A percentile compares a stretch with the other conserved stretches of the same genome.
These are phyloP conservation scores for Clistopyga incitator DNA, from an alignment of 2,888 invertebrate genomes.

Conservation along the genomic window DNA sequence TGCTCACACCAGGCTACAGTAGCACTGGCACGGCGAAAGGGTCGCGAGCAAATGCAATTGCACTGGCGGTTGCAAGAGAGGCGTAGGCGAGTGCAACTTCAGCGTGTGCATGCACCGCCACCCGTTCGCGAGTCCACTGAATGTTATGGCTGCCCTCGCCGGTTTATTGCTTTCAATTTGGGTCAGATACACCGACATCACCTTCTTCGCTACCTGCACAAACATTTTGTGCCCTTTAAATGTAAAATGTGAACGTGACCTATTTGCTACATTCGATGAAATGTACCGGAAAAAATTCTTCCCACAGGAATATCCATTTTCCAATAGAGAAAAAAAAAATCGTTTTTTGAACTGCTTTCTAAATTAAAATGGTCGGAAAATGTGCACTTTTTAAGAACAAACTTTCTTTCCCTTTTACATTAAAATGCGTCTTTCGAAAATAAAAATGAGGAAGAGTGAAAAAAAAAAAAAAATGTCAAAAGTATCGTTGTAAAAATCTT, in stretches of 20 bases:
- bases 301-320: too few relatives aligned
- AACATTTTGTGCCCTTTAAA: neutral
- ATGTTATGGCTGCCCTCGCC: conserved; percentile 72
- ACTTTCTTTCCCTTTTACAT: too few relatives aligned
- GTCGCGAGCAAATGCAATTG: conserved; percentile 11
- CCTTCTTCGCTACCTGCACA: conserved; percentile 49
- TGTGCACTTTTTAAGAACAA: too few relatives aligned
- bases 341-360: too few relatives aligned
- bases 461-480: too few relatives aligned
- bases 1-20: neutral
- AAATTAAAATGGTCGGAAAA: too few relatives aligned
- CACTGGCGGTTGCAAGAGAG: conserved; percentile 25
- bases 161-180: conserved; percentile 74
- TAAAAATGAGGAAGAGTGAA: too few relatives aligned
- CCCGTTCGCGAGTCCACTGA: conserved; percentile 38
- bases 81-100: conserved; percentile 23
- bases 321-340: neutral
- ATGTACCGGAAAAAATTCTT: neutral
- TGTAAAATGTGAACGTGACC: neutral
- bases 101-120: conserved; percentile 25
- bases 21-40: conserved; percentile 23
- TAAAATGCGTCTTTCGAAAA: too few relatives aligned
- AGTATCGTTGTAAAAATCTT: too few relatives aligned
- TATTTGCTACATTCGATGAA: neutral
- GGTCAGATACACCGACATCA: conserved; percentile 71